phyloP scores from a whole-genome alignment of 2,888 invertebrate species.

The Volucella zonaria region DNA sequence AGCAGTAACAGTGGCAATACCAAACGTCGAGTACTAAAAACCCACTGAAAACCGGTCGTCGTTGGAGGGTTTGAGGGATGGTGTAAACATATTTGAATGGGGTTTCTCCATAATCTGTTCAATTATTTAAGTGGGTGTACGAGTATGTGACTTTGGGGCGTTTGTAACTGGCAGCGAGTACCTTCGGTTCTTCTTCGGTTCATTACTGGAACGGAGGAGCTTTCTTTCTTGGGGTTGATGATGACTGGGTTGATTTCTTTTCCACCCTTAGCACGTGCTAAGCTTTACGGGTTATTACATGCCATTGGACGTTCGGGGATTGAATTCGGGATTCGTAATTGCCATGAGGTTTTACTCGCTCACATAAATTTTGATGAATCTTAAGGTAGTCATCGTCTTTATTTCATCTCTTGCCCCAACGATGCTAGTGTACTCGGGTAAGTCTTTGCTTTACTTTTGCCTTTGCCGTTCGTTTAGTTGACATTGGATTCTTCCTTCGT shows the following conservation, averaged over 20 bases:
- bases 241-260: not conserved
- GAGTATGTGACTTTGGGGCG: slow-evolving; percentile 36
- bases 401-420: too few relatives aligned
- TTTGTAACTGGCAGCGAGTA: slow-evolving; percentile 12
- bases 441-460: not conserved
- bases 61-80: slow-evolving; percentile 37
- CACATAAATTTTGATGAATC: slow-evolving; percentile 55
- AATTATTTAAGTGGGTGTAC: slow-evolving; percentile 68
- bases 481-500: not conserved
- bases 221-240: too few relatives aligned
- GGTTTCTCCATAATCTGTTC: slow-evolving; percentile 58
- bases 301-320: slow-evolving; percentile 58
- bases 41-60: not conserved
- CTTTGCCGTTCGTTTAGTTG: too few relatives aligned
- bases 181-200: not conserved
- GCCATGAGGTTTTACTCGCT: slow-evolving; percentile 52
- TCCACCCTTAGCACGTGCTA: slow-evolving; percentile 25
- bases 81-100: slow-evolving; percentile 59
- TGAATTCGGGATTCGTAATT: slow-evolving; percentile 60
- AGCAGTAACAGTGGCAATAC: not conserved
- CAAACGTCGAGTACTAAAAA: not conserved
- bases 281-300: slow-evolving; percentile 49
- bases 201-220: not conserved
- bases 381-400: slow-evolving; percentile 13
- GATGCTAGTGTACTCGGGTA: too few relatives aligned